Conservation (phyloP, 2,888 invertebrate species). For the Drosophila recens region DNA sequence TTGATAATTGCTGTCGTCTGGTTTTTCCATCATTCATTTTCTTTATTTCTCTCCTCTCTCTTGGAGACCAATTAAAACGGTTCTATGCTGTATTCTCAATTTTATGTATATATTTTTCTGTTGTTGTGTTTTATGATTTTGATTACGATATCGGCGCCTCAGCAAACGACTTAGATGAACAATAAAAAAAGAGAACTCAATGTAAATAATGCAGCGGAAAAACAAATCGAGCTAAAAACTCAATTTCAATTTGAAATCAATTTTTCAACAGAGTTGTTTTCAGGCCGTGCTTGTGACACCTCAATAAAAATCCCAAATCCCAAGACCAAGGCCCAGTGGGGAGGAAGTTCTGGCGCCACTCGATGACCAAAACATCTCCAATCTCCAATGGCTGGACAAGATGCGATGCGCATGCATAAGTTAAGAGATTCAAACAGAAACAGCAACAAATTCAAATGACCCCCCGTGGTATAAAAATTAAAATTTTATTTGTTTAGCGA, state of each 20-base stretch:
- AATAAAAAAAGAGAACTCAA: conserved; percentile 54
- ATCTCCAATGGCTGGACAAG: conserved; percentile 39
- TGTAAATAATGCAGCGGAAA: conserved; percentile 37
- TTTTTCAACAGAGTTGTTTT: conserved; percentile 75
- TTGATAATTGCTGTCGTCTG: conserved; percentile 75
- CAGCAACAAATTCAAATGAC: conserved; percentile 42
- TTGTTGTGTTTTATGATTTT: conserved; percentile 70
- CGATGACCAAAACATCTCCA: conserved; percentile 22
- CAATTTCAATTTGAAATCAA: conserved; percentile 77
- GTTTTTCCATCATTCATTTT: conserved; percentile 28
- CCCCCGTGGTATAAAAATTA: conserved; percentile 76
- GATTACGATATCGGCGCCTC: conserved; percentile 79
- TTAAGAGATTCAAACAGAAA: conserved; percentile 30
- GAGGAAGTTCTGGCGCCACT: conserved; percentile 66
- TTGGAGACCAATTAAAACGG: conserved; percentile 74
- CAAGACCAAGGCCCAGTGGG: conserved; percentile 39
- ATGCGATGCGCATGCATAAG: conserved; percentile 58
- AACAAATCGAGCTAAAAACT: conserved; percentile 53
- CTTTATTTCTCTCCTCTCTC: conserved; percentile 10
- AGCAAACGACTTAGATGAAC: conserved; percentile 55
- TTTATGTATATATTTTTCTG: conserved; percentile 28
- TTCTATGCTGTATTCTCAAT: conserved; percentile 42
- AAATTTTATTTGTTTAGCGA: conserved; percentile 79
- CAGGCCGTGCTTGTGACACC: conserved; percentile 68
- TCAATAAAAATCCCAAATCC: conserved; percentile 73